Evolutionary conservation across 2,797 vertebrate genomes (phyloP).

Genomic region (Hylomyscus alleni): DNA sequence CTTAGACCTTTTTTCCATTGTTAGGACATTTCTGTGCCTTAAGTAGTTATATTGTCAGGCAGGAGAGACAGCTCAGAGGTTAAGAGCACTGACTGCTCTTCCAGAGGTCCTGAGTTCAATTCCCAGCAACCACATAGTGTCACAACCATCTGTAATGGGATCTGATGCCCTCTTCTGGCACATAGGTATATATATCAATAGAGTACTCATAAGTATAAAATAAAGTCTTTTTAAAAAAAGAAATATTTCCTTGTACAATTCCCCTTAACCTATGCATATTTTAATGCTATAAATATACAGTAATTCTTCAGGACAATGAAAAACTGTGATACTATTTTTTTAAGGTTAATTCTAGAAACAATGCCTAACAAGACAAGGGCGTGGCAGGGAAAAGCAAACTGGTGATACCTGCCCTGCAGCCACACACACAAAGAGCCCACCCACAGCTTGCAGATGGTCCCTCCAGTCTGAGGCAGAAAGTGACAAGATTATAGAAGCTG

Average conservation of each 20-base stretch:
- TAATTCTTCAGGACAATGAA: background rate
- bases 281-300: background rate
- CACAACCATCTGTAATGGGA: too few species aligned
- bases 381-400: background rate
- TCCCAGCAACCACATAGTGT: too few species aligned
- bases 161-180: too few species aligned
- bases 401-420: background rate
- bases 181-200: too few species aligned
- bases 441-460: background rate
- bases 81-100: too few species aligned
- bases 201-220: too few species aligned
- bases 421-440: background rate
- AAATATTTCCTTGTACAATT: background rate
- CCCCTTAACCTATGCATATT: background rate
- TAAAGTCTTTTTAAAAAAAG: too few species aligned
- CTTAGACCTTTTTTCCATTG: background rate
- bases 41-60: background rate
- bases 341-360: slow-evolving; percentile 7
- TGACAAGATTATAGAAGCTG: background rate
- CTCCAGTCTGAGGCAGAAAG: background rate
- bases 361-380: background rate
- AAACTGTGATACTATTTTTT: background rate
- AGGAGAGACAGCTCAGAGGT: too few species aligned
- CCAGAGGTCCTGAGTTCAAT: too few species aligned
- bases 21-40: background rate